Base-by-base conservation (phyloP, 2,888 invertebrate species). In the Melanchra persicariae region DNA sequence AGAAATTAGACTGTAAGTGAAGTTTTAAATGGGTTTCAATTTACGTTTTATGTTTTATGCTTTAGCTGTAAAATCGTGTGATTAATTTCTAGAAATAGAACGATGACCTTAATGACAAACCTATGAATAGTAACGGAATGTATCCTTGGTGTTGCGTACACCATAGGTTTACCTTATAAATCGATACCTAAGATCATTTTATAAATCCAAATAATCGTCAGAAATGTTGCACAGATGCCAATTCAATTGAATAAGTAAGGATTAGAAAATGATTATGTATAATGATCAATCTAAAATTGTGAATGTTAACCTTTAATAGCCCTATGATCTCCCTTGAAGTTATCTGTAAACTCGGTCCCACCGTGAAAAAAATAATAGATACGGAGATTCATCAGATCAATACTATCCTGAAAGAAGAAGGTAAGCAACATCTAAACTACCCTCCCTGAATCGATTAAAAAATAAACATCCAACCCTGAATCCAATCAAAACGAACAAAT, bases 401-500 rank as follows among this genome's bases (percentile, higher is more conserved):
- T 52, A 47, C 61, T 51, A 19, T 2, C 1, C 17, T 37, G 8
- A 19, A 52, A 51, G 30, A 22, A 22, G 6, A 43, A 43, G 19
- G 55, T n/a, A 69, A 1, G 24, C 30, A 37, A 59, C 2, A n/a
- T 34, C 9, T 19, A 12, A 22, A 8, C 26, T 26, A 15, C 12
- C 37, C n/a, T 52, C 34, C 26, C 51, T 8, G 12, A 66, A 80
- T 64, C 64, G 54, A 76, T 80, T 59, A 68, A 62, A 77, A 69
- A 81, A 78, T 73, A 58, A 80, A 54, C 22, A 77, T n/a, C 49
- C 54, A 37, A 1, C 57, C 26, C 30, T 10, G 60, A 70, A 78
- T 59, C 49, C 73, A 85, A 75, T 70, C 69, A 80, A 67, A 57
- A 49, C 37, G 54, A 65, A 66, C 37, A 65, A 71, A 82, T 63